Percentiles rank a stretch among this genome's conserved stretches.
phyloP scores from a whole-genome alignment of 2,888 invertebrate genomes.

The Tipula helvola region DNA sequence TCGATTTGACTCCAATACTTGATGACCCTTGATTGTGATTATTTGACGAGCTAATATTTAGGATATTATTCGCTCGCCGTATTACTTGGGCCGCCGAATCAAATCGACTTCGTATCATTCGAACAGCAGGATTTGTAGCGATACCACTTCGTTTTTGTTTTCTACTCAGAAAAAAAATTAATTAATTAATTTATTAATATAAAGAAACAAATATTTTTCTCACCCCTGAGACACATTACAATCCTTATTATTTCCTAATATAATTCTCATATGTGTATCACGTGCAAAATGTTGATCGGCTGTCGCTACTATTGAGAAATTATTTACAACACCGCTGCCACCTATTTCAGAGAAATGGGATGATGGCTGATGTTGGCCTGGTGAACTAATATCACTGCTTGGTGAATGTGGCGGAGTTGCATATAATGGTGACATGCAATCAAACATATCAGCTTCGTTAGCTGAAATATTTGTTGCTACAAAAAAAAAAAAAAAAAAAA shows the following conservation, averaged over 20 bases:
- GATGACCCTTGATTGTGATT: constrained; percentile 35
- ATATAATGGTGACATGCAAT: constrained; percentile 54
- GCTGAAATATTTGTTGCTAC: constrained; percentile 19
- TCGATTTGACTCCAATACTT: constrained; percentile 37
- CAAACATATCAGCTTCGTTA: constrained; percentile 36
- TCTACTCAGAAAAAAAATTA: constrained; percentile 18
- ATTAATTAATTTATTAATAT: neutral
- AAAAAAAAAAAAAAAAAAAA: neutral
- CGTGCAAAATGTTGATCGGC: constrained; percentile 74
- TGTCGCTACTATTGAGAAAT: constrained; percentile 21
- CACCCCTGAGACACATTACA: constrained; percentile 32
- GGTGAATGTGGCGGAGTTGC: constrained; percentile 72
- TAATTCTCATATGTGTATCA: constrained; percentile 87
- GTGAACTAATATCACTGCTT: constrained; percentile 46
- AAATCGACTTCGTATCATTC: constrained; percentile 48
- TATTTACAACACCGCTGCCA: constrained; percentile 19
- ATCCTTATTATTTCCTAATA: constrained; percentile 48
- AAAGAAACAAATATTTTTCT: constrained; percentile 10
- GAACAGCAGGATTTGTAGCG: constrained; percentile 75
- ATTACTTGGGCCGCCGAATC: constrained; percentile 37
- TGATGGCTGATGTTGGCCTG: constrained; percentile 31
- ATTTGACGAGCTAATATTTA: constrained; percentile 26
- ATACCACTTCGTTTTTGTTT: constrained; percentile 71
- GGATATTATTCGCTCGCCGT: constrained; percentile 35
- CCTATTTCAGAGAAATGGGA: constrained; percentile 34